These are phyloP conservation scores for Pheosia tremula DNA, from an alignment of 2,888 invertebrate species.

Conservation along the genomic window DNA sequence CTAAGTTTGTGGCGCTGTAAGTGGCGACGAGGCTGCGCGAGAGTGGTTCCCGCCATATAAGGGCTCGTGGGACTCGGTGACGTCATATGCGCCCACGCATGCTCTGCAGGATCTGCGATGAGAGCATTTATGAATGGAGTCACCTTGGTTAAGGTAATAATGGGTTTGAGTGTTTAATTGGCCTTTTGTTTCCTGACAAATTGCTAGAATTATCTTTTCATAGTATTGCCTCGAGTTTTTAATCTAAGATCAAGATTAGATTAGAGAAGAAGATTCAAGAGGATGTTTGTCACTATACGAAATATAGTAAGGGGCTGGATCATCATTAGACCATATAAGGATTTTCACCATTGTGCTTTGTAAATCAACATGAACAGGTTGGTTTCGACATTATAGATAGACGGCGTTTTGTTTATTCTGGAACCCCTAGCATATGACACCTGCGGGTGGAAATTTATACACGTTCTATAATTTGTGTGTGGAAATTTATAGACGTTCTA, in stretches of 20 bases:
- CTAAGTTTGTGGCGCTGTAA: background rate
- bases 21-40: constrained; percentile 25
- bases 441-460: too few species aligned
- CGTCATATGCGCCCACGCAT: constrained; percentile 54
- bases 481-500: too few species aligned
- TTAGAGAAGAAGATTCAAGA: too few species aligned
- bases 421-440: too few species aligned
- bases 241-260: background rate
- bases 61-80: constrained; percentile 41
- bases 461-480: too few species aligned
- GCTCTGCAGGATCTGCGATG: constrained; percentile 12
- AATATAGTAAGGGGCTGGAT: too few species aligned
- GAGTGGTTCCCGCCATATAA: constrained; percentile 39
- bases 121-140: constrained; percentile 37
- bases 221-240: background rate
- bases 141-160: constrained; percentile 19
- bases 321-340: too few species aligned
- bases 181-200: background rate
- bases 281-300: too few species aligned
- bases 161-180: constrained; percentile 5
- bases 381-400: too few species aligned
- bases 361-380: too few species aligned
- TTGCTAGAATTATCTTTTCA: background rate
- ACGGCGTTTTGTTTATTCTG: too few species aligned
- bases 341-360: too few species aligned